These are phyloP conservation scores for Brachionus manjavacas DNA, from an alignment of 1,140 invertebrate species.

Conservation along the genomic window DNA sequence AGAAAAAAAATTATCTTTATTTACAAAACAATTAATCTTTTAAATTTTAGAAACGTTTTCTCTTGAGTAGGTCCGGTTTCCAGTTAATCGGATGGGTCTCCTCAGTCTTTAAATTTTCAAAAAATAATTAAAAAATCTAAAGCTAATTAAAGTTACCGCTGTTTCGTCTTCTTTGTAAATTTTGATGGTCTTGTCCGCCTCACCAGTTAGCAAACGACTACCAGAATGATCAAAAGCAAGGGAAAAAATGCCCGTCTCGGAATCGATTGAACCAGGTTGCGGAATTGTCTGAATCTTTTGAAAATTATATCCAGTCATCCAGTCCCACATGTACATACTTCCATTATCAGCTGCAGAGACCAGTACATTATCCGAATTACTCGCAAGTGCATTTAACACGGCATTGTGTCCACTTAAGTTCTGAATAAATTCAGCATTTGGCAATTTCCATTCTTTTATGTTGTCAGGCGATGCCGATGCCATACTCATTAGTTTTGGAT, in stretches of 20 bases:
- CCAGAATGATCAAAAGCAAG: constrained; percentile 90
- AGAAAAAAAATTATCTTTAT: constrained; percentile 9
- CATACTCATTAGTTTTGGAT: constrained; percentile 91
- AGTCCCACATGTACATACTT: constrained; percentile 97
- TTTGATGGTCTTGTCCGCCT: constrained; percentile 99
- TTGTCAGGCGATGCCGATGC: constrained; percentile 96
- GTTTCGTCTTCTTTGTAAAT: constrained; percentile 95
- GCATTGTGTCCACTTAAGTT: constrained; percentile 95
- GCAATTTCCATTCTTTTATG: constrained; percentile 98
- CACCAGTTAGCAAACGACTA: constrained; percentile 84
- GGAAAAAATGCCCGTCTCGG: constrained; percentile 92
- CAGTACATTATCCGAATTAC: constrained; percentile 86
- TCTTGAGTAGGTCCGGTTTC: constrained; percentile 70
- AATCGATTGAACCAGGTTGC: constrained; percentile 98
- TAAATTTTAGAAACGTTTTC: constrained; percentile 23
- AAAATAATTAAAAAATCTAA: background rate
- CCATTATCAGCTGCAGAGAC: constrained; percentile 97
- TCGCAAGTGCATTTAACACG: constrained; percentile 90
- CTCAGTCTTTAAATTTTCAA: constrained; percentile 68
- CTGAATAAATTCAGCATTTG: constrained; percentile 94
- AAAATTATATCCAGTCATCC: constrained; percentile 96
- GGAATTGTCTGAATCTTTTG: constrained; percentile 83
- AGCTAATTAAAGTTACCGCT: constrained; percentile 63
- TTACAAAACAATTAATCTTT: constrained; percentile 16
- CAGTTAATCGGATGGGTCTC: constrained; percentile 93